Conservation (phyloP, 2,797 vertebrate species). For the Pogoniulus pusillus region DNA sequence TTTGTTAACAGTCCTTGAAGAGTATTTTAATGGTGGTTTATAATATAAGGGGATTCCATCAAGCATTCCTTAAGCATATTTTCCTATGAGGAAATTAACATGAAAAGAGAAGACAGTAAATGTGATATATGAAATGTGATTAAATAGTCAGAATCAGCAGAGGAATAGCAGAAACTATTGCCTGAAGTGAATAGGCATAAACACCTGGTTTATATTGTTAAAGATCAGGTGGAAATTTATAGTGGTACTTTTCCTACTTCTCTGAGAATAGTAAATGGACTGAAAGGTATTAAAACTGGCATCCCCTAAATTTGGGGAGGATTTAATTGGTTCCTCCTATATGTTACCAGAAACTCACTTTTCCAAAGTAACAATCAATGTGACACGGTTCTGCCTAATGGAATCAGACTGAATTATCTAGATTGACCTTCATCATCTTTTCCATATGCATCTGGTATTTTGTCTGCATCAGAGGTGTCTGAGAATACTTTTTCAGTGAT, state of each 20-base stretch:
- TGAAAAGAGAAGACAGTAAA: background rate
- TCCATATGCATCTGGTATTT: background rate
- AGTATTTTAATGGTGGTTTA: background rate
- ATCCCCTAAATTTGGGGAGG: background rate
- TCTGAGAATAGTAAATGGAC: slow-evolving; percentile 3
- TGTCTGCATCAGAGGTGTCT: background rate
- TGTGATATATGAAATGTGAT: background rate
- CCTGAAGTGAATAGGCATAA: slow-evolving; percentile 3
- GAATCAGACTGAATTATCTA: background rate
- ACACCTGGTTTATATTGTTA: slow-evolving; percentile 10
- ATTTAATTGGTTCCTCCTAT: background rate
- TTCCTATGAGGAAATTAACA: background rate
- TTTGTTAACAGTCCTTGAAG: background rate
- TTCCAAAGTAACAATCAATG: background rate
- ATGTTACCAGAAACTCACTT: background rate
- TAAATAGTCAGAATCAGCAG: background rate
- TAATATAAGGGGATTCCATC: background rate
- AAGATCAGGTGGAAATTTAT: slow-evolving; percentile 14
- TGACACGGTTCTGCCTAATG: background rate
- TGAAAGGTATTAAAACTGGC: slow-evolving; percentile 13
- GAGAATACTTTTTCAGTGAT: background rate
- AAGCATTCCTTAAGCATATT: background rate
- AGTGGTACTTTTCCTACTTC: slow-evolving; percentile 2
- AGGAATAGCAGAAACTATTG: background rate
- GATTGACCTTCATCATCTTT: background rate